Evolutionary conservation across 2,888 invertebrate genomes (phyloP).

Genomic region (Crepidodera aurea): DNA sequence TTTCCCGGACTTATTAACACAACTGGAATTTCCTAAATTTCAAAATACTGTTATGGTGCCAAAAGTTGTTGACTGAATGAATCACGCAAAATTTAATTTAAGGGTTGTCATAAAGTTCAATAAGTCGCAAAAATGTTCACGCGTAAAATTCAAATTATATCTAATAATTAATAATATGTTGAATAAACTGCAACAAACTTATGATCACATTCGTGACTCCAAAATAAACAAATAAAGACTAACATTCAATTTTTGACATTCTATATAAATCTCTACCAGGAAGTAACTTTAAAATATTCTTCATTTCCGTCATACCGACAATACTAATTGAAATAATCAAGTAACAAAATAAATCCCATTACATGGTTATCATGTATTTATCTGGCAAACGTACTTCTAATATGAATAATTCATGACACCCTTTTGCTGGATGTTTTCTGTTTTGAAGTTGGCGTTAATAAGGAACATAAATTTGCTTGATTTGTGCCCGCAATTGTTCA

Average conservation of each 20-base stretch:
- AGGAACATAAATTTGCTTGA: slow-evolving; percentile 23
- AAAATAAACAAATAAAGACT: too few species aligned
- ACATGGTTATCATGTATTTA: background rate
- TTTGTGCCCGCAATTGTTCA: slow-evolving; percentile 17
- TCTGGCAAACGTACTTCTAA: background rate
- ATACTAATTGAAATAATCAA: slow-evolving; percentile 5
- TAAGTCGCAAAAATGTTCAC: too few species aligned
- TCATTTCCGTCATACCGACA: background rate
- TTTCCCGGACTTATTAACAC: too few species aligned
- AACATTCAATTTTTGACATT: background rate
- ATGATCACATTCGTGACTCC: too few species aligned
- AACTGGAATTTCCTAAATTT: too few species aligned
- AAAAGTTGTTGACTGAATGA: too few species aligned
- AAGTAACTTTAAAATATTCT: background rate
- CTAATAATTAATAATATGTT: too few species aligned
- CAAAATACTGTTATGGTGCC: too few species aligned
- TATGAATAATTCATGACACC: slow-evolving; percentile 20
- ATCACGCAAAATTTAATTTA: too few species aligned
- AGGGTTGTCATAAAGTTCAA: too few species aligned
- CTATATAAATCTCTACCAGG: background rate
- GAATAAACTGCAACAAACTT: too few species aligned
- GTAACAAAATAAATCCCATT: slow-evolving; percentile 3
- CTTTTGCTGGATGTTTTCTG: slow-evolving; percentile 4
- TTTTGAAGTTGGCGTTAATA: slow-evolving; percentile 17
- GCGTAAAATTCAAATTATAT: too few species aligned